These are phyloP conservation scores for Gopherus flavomarginatus DNA, from an alignment of 2,113 vertebrate species.

Conservation along the genomic window DNA sequence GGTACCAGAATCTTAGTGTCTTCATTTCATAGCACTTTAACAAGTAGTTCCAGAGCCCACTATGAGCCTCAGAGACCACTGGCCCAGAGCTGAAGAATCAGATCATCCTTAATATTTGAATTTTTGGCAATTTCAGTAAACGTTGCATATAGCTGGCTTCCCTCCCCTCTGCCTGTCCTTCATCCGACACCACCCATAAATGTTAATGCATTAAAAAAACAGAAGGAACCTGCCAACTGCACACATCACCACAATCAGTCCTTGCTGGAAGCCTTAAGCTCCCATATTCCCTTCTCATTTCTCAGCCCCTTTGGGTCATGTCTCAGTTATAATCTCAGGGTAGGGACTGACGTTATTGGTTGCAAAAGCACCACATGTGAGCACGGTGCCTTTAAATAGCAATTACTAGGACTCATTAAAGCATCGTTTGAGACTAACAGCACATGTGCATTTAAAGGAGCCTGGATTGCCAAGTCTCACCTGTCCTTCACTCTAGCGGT, in stretches of 20 bases:
- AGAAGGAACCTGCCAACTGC: neutral
- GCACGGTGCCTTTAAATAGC: neutral
- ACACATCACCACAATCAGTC: neutral
- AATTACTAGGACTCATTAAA: accelerated
- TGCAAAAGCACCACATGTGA: neutral
- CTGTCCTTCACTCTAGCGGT: accelerated
- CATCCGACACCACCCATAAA: neutral
- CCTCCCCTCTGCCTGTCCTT: neutral
- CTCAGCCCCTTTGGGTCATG: accelerated
- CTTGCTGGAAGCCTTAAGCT: accelerated
- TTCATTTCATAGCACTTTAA: neutral
- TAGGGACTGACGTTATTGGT: neutral
- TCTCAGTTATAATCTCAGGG: neutral
- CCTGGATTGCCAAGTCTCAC: neutral
- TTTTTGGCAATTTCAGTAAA: neutral
- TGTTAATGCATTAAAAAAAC: neutral
- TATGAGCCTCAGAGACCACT: neutral
- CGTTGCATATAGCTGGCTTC: accelerated
- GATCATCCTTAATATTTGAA: neutral
- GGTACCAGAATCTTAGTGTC: neutral
- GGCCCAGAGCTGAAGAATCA: neutral
- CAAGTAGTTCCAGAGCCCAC: neutral
- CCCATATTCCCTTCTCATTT: accelerated
- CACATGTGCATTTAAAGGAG: neutral
- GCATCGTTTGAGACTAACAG: neutral